Evolutionary conservation across 2,113 vertebrate genomes (phyloP).

Genomic region (Nesogale talazaci): DNA sequence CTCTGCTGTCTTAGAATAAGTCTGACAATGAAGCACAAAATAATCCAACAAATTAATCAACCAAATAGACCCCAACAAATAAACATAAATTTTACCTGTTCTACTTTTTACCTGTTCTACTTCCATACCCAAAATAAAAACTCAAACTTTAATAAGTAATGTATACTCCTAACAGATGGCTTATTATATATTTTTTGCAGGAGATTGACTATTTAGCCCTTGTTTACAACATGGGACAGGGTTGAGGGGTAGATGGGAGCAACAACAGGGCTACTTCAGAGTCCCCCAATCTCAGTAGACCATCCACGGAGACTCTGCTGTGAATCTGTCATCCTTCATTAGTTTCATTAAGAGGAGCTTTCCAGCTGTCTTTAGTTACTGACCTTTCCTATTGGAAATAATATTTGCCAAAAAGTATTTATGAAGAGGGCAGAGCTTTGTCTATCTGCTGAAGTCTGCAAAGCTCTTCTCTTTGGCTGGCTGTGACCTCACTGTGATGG

Average conservation of each 20-base stretch:
- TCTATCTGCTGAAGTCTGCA: neutral
- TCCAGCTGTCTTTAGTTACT: neutral
- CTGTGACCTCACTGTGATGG: neutral
- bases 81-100: conserved; percentile 44
- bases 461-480: conserved; percentile 28
- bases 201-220: conserved; percentile 57
- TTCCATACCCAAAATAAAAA: conserved; percentile 62
- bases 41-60: neutral
- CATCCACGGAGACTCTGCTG: neutral
- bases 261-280: neutral
- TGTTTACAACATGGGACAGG: conserved; percentile 16
- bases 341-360: conserved; percentile 1
- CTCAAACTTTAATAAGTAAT: conserved; percentile 45
- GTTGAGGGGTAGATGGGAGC: neutral
- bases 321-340: neutral
- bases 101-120: conserved; percentile 34
- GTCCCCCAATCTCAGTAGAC: neutral
- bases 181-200: conserved; percentile 74
- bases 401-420: neutral
- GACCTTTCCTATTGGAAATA: neutral
- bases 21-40: neutral
- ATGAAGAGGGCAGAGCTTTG: neutral
- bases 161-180: conserved; percentile 72
- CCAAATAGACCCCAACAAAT: neutral
- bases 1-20: neutral